Base-by-base conservation (phyloP, 2,113 vertebrate species). In the Heloderma charlesbogerti region DNA sequence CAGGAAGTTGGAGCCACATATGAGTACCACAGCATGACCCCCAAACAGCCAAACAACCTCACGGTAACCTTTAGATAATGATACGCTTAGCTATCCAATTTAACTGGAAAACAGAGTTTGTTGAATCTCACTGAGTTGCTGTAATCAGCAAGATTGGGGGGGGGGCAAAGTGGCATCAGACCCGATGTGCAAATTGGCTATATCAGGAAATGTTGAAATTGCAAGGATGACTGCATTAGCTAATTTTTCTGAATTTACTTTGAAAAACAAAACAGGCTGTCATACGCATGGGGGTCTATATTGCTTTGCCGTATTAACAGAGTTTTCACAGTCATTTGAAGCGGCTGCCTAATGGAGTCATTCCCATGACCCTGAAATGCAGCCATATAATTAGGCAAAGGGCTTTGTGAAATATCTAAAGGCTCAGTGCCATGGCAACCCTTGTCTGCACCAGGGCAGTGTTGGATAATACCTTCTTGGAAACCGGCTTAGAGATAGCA, bases 371-470 rank as follows among this genome's bases (percentile, higher is more conserved):
- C 43, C 75, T 51, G 60, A n/a, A 67, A 80, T 37, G 45, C 63
- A 16, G 60, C 31, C 43, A n/a, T 69, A 54, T 69, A 81, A 88
- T 88, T 69, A 51, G 63, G 51, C 72, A 77, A 87, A 77, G 34
- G 37, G 77, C 87, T 88, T 88, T 88, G 34, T 45, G n/a, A 71
- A 88, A 69, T 69, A 54, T 48, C 60, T 27, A 27, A 88, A 81
- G 87, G 87, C 48, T 88, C 87, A 69, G 8, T 29, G 77, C 63
- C 60, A 88, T 81, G 87, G 45, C 77, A 88, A 88, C 87, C 13
- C 43, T 71, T 81, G 77, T 37, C 54, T 88, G 43, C 63, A 88
- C 54, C 31, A 81, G 31, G 34, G 43, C 87, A n/a, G 57, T n/a
- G 45, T 81, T 60, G 54, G 63, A 81, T 69, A 80, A 71, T 20